Conservation (phyloP, 2,797 vertebrate genomes). For the Sebastes iracundus region DNA sequence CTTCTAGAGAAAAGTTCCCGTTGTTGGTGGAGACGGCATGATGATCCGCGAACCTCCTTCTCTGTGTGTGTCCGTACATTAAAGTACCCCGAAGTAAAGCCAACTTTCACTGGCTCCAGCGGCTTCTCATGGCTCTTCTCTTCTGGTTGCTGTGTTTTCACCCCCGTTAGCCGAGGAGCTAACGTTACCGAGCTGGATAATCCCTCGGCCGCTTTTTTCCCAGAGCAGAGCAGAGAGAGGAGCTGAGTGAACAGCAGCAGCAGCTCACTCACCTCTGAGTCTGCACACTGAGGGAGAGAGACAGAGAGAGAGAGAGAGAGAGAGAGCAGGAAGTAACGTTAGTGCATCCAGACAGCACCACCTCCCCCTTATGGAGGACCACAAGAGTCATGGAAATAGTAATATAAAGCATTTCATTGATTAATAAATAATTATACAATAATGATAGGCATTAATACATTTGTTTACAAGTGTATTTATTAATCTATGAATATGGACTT, state of each 20-base stretch:
- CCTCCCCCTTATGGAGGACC: background rate
- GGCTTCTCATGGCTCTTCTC: constrained; percentile 54
- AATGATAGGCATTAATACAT: too few relatives aligned
- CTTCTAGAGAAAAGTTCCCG: constrained; percentile 56
- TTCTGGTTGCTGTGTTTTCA: background rate
- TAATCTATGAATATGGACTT: rapidly evolving
- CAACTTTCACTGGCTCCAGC: constrained; percentile 59
- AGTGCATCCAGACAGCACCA: background rate
- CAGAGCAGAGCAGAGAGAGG: constrained; percentile 34
- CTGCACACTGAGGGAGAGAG: background rate
- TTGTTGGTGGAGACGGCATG: constrained; percentile 61
- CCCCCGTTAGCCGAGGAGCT: constrained; percentile 71
- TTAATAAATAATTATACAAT: too few relatives aligned
- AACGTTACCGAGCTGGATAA: constrained; percentile 62
- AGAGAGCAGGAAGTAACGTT: constrained; percentile 52
- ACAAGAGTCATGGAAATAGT: too few relatives aligned
- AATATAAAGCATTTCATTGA: too few relatives aligned
- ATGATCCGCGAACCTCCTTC: constrained; percentile 55
- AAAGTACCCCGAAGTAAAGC: constrained; percentile 36
- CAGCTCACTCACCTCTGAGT: constrained; percentile 38
- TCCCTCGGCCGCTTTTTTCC: constrained; percentile 53
- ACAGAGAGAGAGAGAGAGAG: background rate
- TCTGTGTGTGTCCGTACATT: constrained; percentile 19
- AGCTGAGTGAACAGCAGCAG: constrained; percentile 29
- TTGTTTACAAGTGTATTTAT: too few relatives aligned